Evolutionary conservation across 2,888 invertebrate species (phyloP).

Genomic region (Tetheella fluctuosa): DNA sequence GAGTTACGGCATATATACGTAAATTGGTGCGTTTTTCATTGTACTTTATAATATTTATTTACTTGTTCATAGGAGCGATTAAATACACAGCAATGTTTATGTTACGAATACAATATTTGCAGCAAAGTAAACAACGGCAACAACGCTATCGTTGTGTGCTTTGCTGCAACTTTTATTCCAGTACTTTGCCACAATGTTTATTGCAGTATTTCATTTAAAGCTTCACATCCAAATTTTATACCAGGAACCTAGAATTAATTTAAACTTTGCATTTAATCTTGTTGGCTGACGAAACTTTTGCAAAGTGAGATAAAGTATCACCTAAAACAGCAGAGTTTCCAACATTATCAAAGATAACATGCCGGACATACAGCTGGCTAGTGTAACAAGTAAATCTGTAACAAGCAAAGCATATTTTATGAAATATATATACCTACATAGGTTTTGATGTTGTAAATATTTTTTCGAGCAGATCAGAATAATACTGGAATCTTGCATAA

Average conservation of each 20-base stretch:
- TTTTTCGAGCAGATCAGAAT: too few species aligned
- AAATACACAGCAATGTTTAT: not conserved
- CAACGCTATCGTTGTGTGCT: too few species aligned
- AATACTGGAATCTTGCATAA: too few species aligned
- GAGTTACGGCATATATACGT: too few species aligned
- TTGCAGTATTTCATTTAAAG: constrained; percentile 45
- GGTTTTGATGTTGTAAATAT: too few species aligned
- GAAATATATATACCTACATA: too few species aligned
- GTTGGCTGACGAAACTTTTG: constrained; percentile 74
- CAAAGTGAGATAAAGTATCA: constrained; percentile 76
- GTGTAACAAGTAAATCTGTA: constrained; percentile 22
- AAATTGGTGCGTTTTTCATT: too few species aligned
- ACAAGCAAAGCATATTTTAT: too few species aligned
- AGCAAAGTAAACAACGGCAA: not conserved
- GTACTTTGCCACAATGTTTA: constrained; percentile 21
- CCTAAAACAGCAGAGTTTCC: constrained; percentile 69
- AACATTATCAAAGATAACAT: constrained; percentile 63
- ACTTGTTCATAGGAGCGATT: too few species aligned
- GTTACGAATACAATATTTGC: not conserved
- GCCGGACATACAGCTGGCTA: constrained; percentile 39
- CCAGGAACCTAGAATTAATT: constrained; percentile 74
- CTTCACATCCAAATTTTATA: constrained; percentile 65
- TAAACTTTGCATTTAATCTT: constrained; percentile 81
- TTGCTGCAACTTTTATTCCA: constrained; percentile 19
- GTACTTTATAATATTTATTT: too few species aligned